A percentile compares a stretch with the other conserved stretches of the same genome.
Evolutionary conservation across 2,797 vertebrate genomes (phyloP).

Genomic region (Ctenochaetus hawaiiensis): DNA sequence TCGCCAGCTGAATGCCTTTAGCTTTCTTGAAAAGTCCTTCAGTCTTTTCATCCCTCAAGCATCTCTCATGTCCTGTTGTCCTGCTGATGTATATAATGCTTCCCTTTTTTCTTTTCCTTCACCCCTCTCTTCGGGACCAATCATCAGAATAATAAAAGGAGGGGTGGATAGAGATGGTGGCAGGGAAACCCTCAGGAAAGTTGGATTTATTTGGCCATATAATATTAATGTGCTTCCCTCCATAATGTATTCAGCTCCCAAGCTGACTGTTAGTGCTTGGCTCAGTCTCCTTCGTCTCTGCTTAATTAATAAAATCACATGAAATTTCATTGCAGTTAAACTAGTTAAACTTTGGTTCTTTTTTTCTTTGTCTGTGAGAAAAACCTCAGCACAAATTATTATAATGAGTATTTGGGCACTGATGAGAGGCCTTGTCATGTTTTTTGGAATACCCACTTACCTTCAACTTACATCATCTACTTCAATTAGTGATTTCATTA

Average conservation of each 20-base stretch:
- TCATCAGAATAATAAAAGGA: conserved; percentile 24
- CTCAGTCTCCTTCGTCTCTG: conserved; percentile 33
- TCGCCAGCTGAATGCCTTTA: too few species aligned
- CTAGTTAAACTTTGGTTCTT: conserved; percentile 1
- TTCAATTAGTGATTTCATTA: conserved; percentile 20
- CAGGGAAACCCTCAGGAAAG: conserved; percentile 52
- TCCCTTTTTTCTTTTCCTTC: not conserved
- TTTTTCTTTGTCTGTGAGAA: conserved; percentile 8
- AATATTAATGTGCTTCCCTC: conserved; percentile 70
- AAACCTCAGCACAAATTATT: not conserved
- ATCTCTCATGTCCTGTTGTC: conserved; percentile 10
- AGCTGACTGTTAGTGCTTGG: conserved; percentile 67
- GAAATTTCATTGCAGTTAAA: conserved; percentile 24
- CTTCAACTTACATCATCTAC: conserved; percentile 14
- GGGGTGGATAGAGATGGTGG: conserved; percentile 21
- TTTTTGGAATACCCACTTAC: conserved; percentile 15
- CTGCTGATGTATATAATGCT: not conserved
- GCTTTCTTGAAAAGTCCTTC: not conserved
- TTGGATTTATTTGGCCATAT: conserved; percentile 67
- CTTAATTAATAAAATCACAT: conserved; percentile 54
- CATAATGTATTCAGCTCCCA: conserved; percentile 73
- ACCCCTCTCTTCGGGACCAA: conserved; percentile 1
- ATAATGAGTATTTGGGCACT: not conserved
- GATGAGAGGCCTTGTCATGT: not conserved
- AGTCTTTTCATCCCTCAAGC: not conserved